Evolutionary conservation across 2,797 vertebrate genomes (phyloP).

Genomic region (Lindbergichthys nudifrons): DNA sequence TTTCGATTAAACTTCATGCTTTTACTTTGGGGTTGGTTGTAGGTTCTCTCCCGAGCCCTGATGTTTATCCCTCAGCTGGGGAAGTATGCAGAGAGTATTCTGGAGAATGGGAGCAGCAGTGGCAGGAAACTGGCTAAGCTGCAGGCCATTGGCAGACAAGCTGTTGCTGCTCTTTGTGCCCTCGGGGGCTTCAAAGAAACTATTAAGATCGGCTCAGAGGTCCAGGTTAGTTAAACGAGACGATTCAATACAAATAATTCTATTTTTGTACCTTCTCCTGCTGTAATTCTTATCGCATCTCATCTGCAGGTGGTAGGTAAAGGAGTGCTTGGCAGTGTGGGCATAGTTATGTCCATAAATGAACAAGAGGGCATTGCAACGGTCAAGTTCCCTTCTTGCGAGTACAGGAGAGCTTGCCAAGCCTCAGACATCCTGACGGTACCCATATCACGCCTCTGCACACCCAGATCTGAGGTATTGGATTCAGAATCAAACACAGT

Average conservation of each 20-base stretch:
- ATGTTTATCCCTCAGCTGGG: constrained; percentile 99
- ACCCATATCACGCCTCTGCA: constrained; percentile 96
- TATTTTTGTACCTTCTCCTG: neutral
- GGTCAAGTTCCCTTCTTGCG: constrained; percentile 94
- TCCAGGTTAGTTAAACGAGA: constrained; percentile 88
- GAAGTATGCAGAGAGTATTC: constrained; percentile 96
- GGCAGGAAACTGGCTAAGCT: constrained; percentile 95
- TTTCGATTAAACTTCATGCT: constrained; percentile 12
- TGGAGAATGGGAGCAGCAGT: constrained; percentile 96
- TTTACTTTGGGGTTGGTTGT: constrained; percentile 16
- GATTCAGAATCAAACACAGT: neutral
- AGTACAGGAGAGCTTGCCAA: constrained; percentile 94
- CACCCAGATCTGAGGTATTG: constrained; percentile 96
- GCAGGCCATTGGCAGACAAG: constrained; percentile 95
- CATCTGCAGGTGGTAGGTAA: constrained; percentile 91
- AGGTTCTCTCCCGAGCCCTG: constrained; percentile 95
- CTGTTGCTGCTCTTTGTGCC: constrained; percentile 97
- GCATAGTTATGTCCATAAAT: constrained; percentile 97
- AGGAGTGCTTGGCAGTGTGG: constrained; percentile 94
- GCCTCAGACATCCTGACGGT: constrained; percentile 94
- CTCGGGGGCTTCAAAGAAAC: constrained; percentile 99
- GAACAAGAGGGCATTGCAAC: constrained; percentile 99
- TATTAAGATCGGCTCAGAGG: constrained; percentile 99
- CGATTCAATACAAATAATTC: neutral
- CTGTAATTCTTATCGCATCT: constrained; percentile 3